These are phyloP conservation scores for Drosophila fulvimacula DNA, from an alignment of 2,888 invertebrate species.

Conservation along the genomic window DNA sequence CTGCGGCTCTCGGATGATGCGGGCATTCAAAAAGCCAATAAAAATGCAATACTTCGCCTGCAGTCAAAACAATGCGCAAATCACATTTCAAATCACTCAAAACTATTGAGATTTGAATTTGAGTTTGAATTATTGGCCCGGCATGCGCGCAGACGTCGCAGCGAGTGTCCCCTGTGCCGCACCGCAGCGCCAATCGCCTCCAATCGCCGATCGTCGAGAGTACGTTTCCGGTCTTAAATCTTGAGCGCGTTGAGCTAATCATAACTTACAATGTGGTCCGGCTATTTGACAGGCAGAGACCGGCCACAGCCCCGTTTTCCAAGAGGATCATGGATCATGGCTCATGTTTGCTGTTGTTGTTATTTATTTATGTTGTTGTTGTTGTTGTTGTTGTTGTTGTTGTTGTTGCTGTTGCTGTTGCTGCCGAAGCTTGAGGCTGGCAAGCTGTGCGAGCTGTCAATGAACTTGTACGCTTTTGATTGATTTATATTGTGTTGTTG, in stretches of 20 bases:
- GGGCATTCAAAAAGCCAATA: slow-evolving; percentile 57
- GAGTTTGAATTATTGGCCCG: slow-evolving; percentile 75
- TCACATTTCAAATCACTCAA: slow-evolving; percentile 80
- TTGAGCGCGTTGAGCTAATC: slow-evolving; percentile 80
- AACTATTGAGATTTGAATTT: slow-evolving; percentile 75
- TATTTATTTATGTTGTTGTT: slow-evolving; percentile 19
- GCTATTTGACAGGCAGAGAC: slow-evolving; percentile 77
- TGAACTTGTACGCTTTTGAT: slow-evolving; percentile 83
- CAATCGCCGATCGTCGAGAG: slow-evolving; percentile 17
- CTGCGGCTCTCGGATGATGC: slow-evolving; percentile 55
- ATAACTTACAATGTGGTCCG: slow-evolving; percentile 81
- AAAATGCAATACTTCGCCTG: slow-evolving; percentile 66
- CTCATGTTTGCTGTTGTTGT: slow-evolving; percentile 58
- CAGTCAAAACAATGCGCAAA: slow-evolving; percentile 70
- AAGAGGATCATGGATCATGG: slow-evolving; percentile 74
- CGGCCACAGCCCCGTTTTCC: slow-evolving; percentile 62
- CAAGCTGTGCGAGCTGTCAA: slow-evolving; percentile 83
- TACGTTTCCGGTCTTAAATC: slow-evolving; percentile 80
- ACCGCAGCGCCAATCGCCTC: not conserved
- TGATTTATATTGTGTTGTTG: slow-evolving; percentile 83
- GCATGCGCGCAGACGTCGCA: slow-evolving; percentile 11
- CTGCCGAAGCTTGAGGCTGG: slow-evolving; percentile 58
- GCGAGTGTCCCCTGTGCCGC: slow-evolving; percentile 1
- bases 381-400: slow-evolving; percentile 17
- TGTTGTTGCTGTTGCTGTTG: slow-evolving; percentile 16